Percentiles rank a stretch among this genome's conserved stretches.
phyloP scores from a whole-genome alignment of 2,113 vertebrate species.

The Nesoenas mayeri region DNA sequence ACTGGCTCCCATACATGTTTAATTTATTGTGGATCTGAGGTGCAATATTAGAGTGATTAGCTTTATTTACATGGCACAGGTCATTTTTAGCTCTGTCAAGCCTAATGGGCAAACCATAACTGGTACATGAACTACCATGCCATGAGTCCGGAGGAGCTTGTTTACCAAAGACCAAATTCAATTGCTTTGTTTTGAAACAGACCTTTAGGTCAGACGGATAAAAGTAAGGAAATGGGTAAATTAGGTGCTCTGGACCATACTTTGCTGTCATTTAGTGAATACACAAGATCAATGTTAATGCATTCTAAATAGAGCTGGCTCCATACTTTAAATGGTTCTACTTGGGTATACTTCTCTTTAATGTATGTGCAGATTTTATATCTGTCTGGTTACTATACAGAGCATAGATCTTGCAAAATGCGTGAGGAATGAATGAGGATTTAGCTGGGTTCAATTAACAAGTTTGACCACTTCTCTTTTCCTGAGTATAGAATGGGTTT shows the following conservation, averaged over 20 bases:
- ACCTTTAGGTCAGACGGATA: not conserved
- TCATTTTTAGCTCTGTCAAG: not conserved
- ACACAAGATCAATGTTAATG: constrained; percentile 7
- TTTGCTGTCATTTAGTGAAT: constrained; percentile 36
- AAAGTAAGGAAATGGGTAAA: constrained; percentile 18
- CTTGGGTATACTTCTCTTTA: constrained; percentile 41
- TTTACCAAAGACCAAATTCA: not conserved
- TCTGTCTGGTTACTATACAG: not conserved
- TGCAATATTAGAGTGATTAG: not conserved
- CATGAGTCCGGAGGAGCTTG: not conserved
- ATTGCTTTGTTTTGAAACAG: constrained; percentile 17
- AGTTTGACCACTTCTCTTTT: constrained; percentile 27
- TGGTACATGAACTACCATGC: not conserved
- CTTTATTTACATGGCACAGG: not conserved
- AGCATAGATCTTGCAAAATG: constrained; percentile 47
- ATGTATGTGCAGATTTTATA: constrained; percentile 40
- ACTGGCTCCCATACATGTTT: not conserved
- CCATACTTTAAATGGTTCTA: constrained; percentile 31
- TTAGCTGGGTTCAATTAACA: constrained; percentile 18
- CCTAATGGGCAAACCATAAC: not conserved
- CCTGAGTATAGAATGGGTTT: not conserved
- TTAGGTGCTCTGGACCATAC: not conserved
- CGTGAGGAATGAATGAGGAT: not conserved
- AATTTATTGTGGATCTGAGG: not conserved
- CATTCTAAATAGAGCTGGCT: constrained; percentile 55